These are phyloP conservation scores for Teleiodes luculella DNA, from an alignment of 2,888 invertebrate genomes.

Conservation along the genomic window DNA sequence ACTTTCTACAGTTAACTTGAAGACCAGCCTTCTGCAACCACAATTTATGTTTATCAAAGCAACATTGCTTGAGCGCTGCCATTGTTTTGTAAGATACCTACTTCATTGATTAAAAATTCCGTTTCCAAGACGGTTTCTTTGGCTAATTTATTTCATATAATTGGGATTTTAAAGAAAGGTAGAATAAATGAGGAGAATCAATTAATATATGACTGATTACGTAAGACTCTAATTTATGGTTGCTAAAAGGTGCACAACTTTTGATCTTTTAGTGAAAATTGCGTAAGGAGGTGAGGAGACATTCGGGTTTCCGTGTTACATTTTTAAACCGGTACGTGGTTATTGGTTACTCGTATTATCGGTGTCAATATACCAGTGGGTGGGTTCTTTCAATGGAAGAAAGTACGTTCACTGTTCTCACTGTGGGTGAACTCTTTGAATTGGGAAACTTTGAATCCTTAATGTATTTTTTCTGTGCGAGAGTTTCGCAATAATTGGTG, in stretches of 20 bases:
- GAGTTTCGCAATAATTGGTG: constrained; percentile 15
- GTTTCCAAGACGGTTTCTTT: constrained; percentile 8
- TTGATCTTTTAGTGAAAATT: constrained; percentile 38
- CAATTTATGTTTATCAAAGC: constrained; percentile 21
- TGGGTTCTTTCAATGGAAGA: constrained; percentile 68
- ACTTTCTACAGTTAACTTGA: constrained; percentile 44
- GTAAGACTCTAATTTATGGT: constrained; percentile 10
- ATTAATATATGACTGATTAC: constrained; percentile 10
- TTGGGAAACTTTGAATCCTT: constrained; percentile 44
- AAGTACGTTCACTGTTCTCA: constrained; percentile 43
- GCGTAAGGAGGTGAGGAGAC: constrained; percentile 41
- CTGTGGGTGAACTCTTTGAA: constrained; percentile 40
- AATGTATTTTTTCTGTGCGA: constrained; percentile 22
- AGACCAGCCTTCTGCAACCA: constrained; percentile 37
- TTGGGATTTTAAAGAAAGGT: too few species aligned
- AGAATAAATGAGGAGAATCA: constrained; percentile 13
- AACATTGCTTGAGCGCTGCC: constrained; percentile 12
- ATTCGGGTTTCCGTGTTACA: constrained; percentile 47
- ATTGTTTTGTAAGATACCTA: neutral
- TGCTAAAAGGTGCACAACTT: neutral
- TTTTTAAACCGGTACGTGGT: constrained; percentile 60
- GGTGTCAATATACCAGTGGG: constrained; percentile 66
- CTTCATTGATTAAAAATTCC: neutral
- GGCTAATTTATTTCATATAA: constrained; percentile 5
- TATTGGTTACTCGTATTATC: constrained; percentile 31